Evolutionary conservation across 2,888 invertebrate genomes (phyloP), one percentile per base, ranked within the genome.

Genomic region (Rotaria sp.): DNA sequence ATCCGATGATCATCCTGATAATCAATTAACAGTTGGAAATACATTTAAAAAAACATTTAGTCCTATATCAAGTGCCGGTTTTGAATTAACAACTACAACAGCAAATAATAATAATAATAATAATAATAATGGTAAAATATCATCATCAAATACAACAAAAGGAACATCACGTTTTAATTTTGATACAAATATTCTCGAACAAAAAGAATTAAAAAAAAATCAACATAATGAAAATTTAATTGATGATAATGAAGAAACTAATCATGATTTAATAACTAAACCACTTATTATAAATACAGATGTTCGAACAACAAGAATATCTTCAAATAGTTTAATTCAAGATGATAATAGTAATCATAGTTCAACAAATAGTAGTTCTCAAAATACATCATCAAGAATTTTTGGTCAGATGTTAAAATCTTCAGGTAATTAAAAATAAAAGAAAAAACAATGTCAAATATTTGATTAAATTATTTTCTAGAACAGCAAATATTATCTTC

Each of bases 1-100:
- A 45, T 80, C 45, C 2, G 80, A 80, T 15, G 80, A 80, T 80
- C 80, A 80, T 80, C 80, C 80, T 26, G 80, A 80, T n/a, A 80
- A 80, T 80, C 45, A 80, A n/a, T 15, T 45, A 80, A 13, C 45
- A 26, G 38, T n/a, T 45, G 41, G 80, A n/a, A 80, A 80, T 45
- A 80, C n/a, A 45, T 80, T 35, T 80, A 45, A 80, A 80, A 24
- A 80, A 80, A 26, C 41, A 13, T 80, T 45, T 80, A 80, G 80
- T 80, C 80, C 80, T 45, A n/a, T 80, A n/a, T 26, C 26, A 15
- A 80, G 80, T 80, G 80, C 80, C 1, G 80, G 80, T n/a, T 80
- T 80, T n/a, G 45, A 45, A 45, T 80, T 80, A 45, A 35, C 67
- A 30, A 38, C n/a, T 1, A 59, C 59, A 15, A 13, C n/a, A 2